Evolutionary conservation across 2,888 invertebrate genomes (phyloP), one percentile per base, ranked within the genome.

Genomic region (Pollenia angustigena): DNA sequence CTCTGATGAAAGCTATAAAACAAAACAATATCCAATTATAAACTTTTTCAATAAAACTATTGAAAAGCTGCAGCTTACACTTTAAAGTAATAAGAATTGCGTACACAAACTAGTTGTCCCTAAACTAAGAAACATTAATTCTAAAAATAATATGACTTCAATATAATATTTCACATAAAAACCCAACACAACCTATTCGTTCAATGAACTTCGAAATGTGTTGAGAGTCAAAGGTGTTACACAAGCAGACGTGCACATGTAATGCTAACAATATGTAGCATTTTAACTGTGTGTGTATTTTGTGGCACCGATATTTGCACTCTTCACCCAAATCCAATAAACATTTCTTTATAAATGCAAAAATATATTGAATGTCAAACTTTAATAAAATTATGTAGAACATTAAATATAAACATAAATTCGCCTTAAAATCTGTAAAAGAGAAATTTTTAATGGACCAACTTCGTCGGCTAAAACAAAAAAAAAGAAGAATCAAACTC

Each of bases 381-480:
- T 75, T 80, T 74, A 85, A 75, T 74, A 74, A 85, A 85, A 68
- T 85, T 85, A 80, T 85, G 46, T 60, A 54, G 54, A 60, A 69
- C 74, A 68, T 74, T 79, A 69, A 82, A 60, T 68, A 46, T 58
- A 54, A 69, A 56, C n/a, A 68, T 9, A 23, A 74, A 68, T 62
- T 80, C 84, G 74, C 79, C 42, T 46, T 23, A 48, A 81, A 83
- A 58, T 60, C 60, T 82, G 46, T 10, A 71, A 54, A 64, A 64
- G 48, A 40, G 54, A 18, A 64, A 54, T 56, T 18, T 56, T 32
- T 18, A n/a, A 32, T 52, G 11, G n/a, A 52, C 40, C 52, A 83
- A 80, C 71, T 74, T 64, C 18, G 64, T 64, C 18, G 64, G 60
- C 32, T 11, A 40, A 46, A 64, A 56, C 16, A 14, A 18, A 12